Evolutionary conservation across 2,888 invertebrate genomes (phyloP), one percentile per base, ranked within the genome.

Genomic region (Cephus pygmeus): DNA sequence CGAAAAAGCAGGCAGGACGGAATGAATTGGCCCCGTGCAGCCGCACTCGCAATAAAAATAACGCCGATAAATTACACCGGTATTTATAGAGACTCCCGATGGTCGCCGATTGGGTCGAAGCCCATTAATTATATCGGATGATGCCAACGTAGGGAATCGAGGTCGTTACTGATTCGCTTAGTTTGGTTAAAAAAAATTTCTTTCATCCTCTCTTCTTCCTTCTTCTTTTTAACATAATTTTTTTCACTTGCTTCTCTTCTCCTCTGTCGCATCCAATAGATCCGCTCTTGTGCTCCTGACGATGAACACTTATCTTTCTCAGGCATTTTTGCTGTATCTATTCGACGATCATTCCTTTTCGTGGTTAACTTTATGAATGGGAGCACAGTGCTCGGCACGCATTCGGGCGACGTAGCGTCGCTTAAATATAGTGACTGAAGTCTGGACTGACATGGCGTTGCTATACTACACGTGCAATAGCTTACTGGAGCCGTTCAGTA

Each of bases 111-210:
- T 86, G 85, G 84, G 79, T 82, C 80, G 81, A 82, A 80, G 81
- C 80, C 85, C 86, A 87, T 89, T 88, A 87, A 88, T 88, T 88
- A 88, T 88, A 85, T 84, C 75, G 82, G 81, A 86, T 85, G 80
- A 79, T 79, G 79, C 69, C 77, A 69, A 69, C 76, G 79, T 40
- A 71, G 75, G 74, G 69, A 69, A 79, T 78, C 79, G 79, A 36
- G 69, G 34, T 12, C 34, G 76, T 23, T 33, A 68, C 68, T 11
- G 23, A 34, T 34, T 35, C 36, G 31, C 31, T 75, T 6, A n/a
- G n/a, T n/a, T 31, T 71, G 9, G 6, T 56, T 23, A 9, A 56
- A 23, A 40, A 23, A 23, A 40, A 12, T 3, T 36, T 40, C 15
- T 15, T 73, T 33, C 3, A 35, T 73, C 34, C 11, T 11, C 12